phyloP scores from a whole-genome alignment of 2,888 invertebrate species.

The Drosophila siamana region DNA sequence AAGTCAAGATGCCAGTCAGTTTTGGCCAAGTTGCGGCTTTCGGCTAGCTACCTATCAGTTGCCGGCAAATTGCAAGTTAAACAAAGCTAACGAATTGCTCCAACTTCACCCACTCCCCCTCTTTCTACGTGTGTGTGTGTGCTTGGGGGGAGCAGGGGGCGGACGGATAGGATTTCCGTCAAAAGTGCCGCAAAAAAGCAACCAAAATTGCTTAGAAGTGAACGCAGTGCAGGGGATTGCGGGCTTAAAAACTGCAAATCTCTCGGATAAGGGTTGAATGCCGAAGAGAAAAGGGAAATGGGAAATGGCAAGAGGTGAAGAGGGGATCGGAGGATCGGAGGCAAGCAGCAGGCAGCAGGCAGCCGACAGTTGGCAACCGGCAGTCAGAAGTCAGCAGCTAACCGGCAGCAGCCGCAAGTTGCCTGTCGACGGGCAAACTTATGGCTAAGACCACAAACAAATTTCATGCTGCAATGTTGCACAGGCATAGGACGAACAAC shows the following conservation, averaged over 20 bases:
- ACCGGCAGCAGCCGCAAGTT: conserved; percentile 69
- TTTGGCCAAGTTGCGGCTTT: conserved; percentile 61
- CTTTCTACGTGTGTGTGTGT: background rate
- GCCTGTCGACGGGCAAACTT: conserved; percentile 78
- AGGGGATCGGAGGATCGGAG: background rate
- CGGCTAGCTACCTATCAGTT: conserved; percentile 70
- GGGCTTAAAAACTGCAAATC: conserved; percentile 64
- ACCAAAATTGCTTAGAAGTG: conserved; percentile 58
- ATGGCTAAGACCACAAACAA: conserved; percentile 80
- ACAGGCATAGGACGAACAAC: conserved; percentile 23
- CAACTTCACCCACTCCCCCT: background rate
- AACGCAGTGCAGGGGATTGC: conserved; percentile 10
- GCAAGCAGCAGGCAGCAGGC: background rate
- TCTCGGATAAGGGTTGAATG: conserved; percentile 41
- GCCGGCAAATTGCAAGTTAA: conserved; percentile 76
- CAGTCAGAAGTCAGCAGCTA: conserved; percentile 45
- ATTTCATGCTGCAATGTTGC: conserved; percentile 72
- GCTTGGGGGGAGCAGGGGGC: background rate
- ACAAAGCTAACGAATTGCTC: conserved; percentile 74
- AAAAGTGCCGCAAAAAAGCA: conserved; percentile 70
- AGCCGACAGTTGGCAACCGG: conserved; percentile 18
- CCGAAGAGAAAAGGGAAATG: background rate
- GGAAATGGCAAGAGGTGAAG: too few relatives aligned
- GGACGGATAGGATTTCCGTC: conserved; percentile 74
- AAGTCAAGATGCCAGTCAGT: conserved; percentile 65